Evolutionary conservation across 2,113 vertebrate genomes (phyloP), one percentile per base, ranked within the genome.

Genomic region (Emberiza fucata): DNA sequence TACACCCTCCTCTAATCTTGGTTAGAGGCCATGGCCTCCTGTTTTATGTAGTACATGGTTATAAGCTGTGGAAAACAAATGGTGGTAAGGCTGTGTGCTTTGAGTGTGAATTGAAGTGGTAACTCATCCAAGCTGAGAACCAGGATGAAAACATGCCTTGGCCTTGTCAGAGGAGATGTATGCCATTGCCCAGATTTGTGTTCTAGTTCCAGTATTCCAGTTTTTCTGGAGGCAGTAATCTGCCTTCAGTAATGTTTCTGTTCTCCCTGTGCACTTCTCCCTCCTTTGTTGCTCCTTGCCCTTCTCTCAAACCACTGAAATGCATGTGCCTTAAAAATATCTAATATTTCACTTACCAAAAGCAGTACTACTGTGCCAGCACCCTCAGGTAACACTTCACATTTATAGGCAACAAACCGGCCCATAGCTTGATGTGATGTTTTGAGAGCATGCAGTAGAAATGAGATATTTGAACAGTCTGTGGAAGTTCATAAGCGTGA

Each of bases 401-500:
- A 1, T 31, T 65, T 53, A 31, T 1, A 69, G 71, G 11, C 31
- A 68, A 35, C 42, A 53, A 69, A n/a, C 25, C 17, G 45, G 31
- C 17, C 47, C 14, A 3, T 21, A 44, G 61, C 31, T 61, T 40
- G 24, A 63, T 1, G 4, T 13, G 18, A 31, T 9, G 8, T 82
- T 86, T 79, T 69, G 59, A 39, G 25, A 8, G 2, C 29, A 4
- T 28, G 21, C 25, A 42, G 9, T 47, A 42, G 25, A 69, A 86
- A 35, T 22, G 8, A 83, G n/a, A 27, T 21, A 40, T 51, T 54
- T 44, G 14, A 44, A 20, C 1, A 5, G 15, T 21, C 65, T 39
- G 12, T 47, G 57, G 18, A 72, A 39, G 24, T 64, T 47, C 0
- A 0, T 35, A 72, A 69, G 28, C 4, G 1, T n/a, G 68, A 77